Conservation (phyloP, 2,888 invertebrate genomes). For the Colletes collaris region DNA sequence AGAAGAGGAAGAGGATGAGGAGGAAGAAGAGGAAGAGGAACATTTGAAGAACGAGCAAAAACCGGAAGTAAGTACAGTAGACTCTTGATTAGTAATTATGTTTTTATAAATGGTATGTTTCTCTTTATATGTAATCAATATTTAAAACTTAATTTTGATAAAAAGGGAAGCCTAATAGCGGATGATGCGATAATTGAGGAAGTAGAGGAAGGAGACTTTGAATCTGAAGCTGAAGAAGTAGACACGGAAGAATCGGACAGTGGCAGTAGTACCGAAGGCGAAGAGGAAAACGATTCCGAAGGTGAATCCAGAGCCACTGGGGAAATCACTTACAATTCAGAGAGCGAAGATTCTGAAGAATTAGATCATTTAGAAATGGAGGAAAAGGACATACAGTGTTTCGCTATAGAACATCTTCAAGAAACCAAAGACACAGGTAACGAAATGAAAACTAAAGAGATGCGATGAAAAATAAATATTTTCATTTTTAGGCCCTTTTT, state of each 20-base stretch:
- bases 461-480: too few species aligned
- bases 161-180: constrained; percentile 61
- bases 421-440: constrained; percentile 43
- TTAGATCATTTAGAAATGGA: constrained; percentile 56
- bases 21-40: constrained; percentile 41
- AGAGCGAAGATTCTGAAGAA: constrained; percentile 71
- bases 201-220: constrained; percentile 64
- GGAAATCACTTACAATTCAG: constrained; percentile 70
- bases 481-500: too few species aligned
- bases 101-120: too few species aligned
- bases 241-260: constrained; percentile 68
- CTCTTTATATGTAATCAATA: too few species aligned
- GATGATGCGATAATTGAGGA: constrained; percentile 63
- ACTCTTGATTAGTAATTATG: too few species aligned
- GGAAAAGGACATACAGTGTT: constrained; percentile 30
- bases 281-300: constrained; percentile 66
- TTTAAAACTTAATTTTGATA: background rate
- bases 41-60: constrained; percentile 62
- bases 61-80: constrained; percentile 18
- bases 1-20: constrained; percentile 44
- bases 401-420: constrained; percentile 17
- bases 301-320: constrained; percentile 67
- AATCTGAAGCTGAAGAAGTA: constrained; percentile 70
- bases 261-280: constrained; percentile 62
- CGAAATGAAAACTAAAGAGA: background rate